Evolutionary conservation across 2,113 vertebrate species (phyloP).

Genomic region (Loxodonta africana): DNA sequence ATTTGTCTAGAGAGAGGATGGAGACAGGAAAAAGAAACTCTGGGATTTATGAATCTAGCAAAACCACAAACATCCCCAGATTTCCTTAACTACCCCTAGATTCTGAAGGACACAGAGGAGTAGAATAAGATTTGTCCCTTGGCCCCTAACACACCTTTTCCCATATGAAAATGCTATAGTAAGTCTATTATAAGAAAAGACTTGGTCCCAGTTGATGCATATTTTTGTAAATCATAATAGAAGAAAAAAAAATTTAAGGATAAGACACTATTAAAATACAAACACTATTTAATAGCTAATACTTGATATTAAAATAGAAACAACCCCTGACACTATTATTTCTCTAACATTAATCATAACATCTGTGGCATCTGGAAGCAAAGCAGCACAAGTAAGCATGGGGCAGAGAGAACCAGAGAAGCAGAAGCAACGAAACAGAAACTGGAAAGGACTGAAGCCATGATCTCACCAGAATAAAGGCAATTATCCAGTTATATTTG

Average conservation of each 20-base stretch:
- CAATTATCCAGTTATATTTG: not conserved
- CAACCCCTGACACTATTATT: not conserved
- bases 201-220: not conserved
- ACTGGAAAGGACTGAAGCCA: not conserved
- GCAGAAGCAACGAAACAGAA: not conserved
- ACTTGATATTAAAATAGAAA: not conserved
- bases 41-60: not conserved
- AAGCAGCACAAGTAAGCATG: not conserved
- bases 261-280: not conserved
- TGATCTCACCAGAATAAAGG: not conserved
- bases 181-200: not conserved
- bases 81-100: not conserved
- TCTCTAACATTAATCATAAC: not conserved
- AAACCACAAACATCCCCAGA: not conserved
- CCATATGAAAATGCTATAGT: not conserved
- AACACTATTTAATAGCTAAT: not conserved
- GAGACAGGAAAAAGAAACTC: not conserved
- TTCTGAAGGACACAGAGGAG: not conserved
- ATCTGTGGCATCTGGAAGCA: not conserved
- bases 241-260: not conserved
- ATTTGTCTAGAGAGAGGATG: not conserved
- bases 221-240: not conserved
- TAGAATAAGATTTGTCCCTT: not conserved
- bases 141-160: not conserved
- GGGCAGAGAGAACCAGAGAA: not conserved